A percentile compares a stretch with the other conserved stretches of the same genome.
These are phyloP conservation scores for Pipistrellus pipistrellus DNA, from an alignment of 2,797 vertebrate species.

Conservation along the genomic window DNA sequence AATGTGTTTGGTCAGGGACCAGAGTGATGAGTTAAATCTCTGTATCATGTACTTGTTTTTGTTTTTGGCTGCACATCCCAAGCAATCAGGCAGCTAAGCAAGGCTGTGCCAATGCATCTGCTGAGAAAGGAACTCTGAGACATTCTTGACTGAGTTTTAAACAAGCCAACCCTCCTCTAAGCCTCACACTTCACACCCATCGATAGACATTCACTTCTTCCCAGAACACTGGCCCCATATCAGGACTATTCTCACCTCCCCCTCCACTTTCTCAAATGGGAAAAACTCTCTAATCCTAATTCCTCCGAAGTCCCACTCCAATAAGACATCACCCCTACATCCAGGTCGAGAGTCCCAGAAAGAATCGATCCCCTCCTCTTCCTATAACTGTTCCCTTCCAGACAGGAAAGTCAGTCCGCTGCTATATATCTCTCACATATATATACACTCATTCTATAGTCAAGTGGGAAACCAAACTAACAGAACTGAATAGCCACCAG, in stretches of 20 bases:
- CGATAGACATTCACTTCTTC: not conserved
- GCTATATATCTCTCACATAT: not conserved
- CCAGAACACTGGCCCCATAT: not conserved
- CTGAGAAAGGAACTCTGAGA: slow-evolving; percentile 54
- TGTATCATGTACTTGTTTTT: not conserved
- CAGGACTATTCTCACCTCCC: not conserved
- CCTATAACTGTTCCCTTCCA: not conserved
- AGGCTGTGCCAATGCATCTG: not conserved
- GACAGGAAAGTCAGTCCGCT: not conserved
- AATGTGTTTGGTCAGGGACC: not conserved
- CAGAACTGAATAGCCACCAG: slow-evolving; percentile 65
- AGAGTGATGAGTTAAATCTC: not conserved
- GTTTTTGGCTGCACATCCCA: not conserved
- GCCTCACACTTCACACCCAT: not conserved
- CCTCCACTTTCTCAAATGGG: slow-evolving; percentile 1
- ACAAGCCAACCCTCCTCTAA: not conserved
- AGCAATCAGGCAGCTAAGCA: not conserved
- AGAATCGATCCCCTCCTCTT: not conserved
- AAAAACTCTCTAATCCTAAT: not conserved
- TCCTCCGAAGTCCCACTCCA: not conserved
- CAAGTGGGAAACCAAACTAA: slow-evolving; percentile 63
- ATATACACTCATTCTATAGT: not conserved
- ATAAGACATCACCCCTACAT: not conserved
- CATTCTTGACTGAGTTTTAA: slow-evolving; percentile 42
- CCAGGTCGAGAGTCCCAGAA: not conserved